A percentile compares a stretch with the other conserved stretches of the same genome.
Conservation (phyloP, 2,113 vertebrate genomes). For the Sporophila hypoxantha region DNA sequence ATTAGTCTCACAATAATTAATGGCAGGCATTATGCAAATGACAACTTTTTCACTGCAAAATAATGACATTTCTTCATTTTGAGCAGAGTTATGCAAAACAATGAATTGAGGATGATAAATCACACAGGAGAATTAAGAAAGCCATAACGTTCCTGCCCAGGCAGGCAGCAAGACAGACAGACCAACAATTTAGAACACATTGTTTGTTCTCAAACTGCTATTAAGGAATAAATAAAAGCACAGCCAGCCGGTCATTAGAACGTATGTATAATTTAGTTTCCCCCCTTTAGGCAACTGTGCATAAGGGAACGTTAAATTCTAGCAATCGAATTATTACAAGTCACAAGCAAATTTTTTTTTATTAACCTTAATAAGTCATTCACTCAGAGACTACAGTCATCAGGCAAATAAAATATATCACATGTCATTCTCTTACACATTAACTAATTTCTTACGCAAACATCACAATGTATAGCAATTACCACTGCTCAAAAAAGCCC, state of each 20-base stretch:
- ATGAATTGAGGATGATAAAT: slow-evolving; percentile 82
- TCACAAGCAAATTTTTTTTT: slow-evolving; percentile 76
- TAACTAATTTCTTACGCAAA: slow-evolving; percentile 80
- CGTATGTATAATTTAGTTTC: slow-evolving; percentile 68
- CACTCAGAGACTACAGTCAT: slow-evolving; percentile 75
- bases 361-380: slow-evolving; percentile 82
- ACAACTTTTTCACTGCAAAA: slow-evolving; percentile 82
- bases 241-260: slow-evolving; percentile 71
- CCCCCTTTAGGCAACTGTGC: slow-evolving; percentile 71
- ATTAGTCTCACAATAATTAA: slow-evolving; percentile 85
- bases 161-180: slow-evolving; percentile 78
- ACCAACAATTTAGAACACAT: slow-evolving; percentile 75
- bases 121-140: slow-evolving; percentile 77
- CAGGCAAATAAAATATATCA: slow-evolving; percentile 74
- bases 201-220: slow-evolving; percentile 72
- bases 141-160: slow-evolving; percentile 72
- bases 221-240: slow-evolving; percentile 73
- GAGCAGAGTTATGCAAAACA: slow-evolving; percentile 83
- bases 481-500: slow-evolving; percentile 64
- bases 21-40: slow-evolving; percentile 86
- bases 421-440: slow-evolving; percentile 73
- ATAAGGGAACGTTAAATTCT: slow-evolving; percentile 74
- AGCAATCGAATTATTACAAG: slow-evolving; percentile 76
- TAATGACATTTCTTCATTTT: slow-evolving; percentile 87
- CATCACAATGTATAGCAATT: slow-evolving; percentile 80